Evolutionary conservation across 2,797 vertebrate genomes (phyloP), one percentile per base, ranked within the genome.

Genomic region (Anableps anableps): DNA sequence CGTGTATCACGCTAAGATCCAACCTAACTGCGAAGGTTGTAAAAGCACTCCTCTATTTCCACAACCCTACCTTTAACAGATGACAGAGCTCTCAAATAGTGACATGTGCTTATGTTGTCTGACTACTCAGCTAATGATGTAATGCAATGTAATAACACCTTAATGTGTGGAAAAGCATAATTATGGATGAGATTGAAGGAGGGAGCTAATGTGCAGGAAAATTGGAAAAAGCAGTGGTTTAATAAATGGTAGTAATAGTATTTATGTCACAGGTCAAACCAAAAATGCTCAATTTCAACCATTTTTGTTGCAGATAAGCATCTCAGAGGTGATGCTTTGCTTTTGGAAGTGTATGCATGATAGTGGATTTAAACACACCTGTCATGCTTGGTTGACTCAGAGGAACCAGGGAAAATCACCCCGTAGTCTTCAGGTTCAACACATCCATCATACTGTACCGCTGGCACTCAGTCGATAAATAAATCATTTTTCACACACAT

Each of bases 401-500:
- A 81, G 55, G 85, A 86, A 77, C 76, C 77, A 31, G 11, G 73
- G 80, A 68, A 75, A 74, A 87, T 89, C 55, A 77, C 88, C 84
- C 72, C 60, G 81, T 80, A 77, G 76, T 10, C 11, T 43, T 51
- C 34, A 14, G 53, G 68, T 80, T 81, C 81, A 26, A 55, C 71
- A 80, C 85, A 76, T 81, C 14, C 80, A 17, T 72, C 72, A 29
- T 26, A 53, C 43, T 21, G n/a, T 47, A 21, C 38, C 3, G 5
- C 76, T 29, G 79, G 58, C 50, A 73, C 80, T 83, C 80, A 72
- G 62, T 85, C 84, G 86, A 90, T 55, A 84, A 62, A 87, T 86
- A 79, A 90, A 83, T 87, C 74, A 31, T 45, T 84, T 89, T 90
- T 87, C 41, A 72, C 82, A 64, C 41, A 72, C 82, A 64, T 47